phyloP scores from a whole-genome alignment of 2,113 vertebrate species.

The Pachycephala philippinensis region DNA sequence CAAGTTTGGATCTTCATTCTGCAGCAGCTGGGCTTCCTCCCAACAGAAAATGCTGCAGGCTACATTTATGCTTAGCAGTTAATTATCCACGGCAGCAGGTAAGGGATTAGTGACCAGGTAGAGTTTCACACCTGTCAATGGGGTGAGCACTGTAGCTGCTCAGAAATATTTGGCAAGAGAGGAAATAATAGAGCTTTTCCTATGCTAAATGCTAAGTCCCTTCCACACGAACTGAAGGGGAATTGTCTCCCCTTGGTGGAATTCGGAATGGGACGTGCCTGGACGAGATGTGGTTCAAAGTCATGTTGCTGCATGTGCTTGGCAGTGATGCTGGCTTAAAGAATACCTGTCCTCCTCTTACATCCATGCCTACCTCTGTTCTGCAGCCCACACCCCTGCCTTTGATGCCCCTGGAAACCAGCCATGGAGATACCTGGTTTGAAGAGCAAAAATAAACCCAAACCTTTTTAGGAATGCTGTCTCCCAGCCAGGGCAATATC shows the following conservation, averaged over 20 bases:
- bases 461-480: not conserved
- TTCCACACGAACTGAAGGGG: not conserved
- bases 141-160: not conserved
- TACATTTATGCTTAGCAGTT: not conserved
- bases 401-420: not conserved
- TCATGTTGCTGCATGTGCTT: not conserved
- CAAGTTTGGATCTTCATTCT: not conserved
- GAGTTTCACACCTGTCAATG: not conserved
- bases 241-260: not conserved
- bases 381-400: not conserved
- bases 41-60: slow-evolving; percentile 22
- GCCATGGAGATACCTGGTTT: not conserved
- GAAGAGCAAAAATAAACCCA: not conserved
- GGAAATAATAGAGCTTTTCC: not conserved
- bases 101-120: slow-evolving; percentile 36
- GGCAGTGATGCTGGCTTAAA: not conserved
- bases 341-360: not conserved
- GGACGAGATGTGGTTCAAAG: not conserved
- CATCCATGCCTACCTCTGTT: not conserved
- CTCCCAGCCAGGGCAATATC: not conserved
- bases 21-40: slow-evolving; percentile 21
- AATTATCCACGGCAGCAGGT: slow-evolving; percentile 14
- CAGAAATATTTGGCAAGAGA: not conserved
- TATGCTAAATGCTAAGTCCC: not conserved
- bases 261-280: not conserved